Conservation (phyloP, 2,113 vertebrate species). For the Melierax canorus region DNA sequence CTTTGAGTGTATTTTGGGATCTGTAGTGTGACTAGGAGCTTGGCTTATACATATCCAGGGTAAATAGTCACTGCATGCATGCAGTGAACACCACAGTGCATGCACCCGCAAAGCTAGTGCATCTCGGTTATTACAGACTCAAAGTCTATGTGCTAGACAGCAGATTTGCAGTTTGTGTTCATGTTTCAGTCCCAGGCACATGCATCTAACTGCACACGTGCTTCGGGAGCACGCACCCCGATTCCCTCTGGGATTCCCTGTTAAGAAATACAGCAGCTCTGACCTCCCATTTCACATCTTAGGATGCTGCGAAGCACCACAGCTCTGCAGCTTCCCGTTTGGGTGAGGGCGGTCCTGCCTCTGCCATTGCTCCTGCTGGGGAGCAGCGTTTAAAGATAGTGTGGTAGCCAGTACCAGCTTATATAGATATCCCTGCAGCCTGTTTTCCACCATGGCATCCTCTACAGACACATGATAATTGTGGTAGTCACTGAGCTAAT, state of each 20-base stretch:
- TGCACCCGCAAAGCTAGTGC: not conserved
- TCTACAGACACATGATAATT: not conserved
- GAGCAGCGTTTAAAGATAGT: not conserved
- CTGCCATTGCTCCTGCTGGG: not conserved
- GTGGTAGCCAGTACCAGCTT: not conserved
- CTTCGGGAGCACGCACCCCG: fast-evolving
- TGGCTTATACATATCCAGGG: not conserved
- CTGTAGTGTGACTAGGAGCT: not conserved
- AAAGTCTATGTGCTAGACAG: not conserved
- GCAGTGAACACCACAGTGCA: fast-evolving
- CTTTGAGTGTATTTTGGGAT: not conserved
- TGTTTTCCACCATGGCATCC: not conserved
- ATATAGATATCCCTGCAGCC: not conserved
- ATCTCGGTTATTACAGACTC: not conserved
- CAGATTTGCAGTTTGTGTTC: not conserved
- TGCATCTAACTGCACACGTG: not conserved
- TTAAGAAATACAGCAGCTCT: not conserved
- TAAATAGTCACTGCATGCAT: not conserved
- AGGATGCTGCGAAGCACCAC: fast-evolving
- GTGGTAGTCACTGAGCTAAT: not conserved
- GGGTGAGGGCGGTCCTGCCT: not conserved
- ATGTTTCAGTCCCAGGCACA: not conserved
- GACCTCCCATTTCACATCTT: not conserved
- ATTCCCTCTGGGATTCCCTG: not conserved
- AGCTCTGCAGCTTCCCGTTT: fast-evolving